Conservation (phyloP, 2,113 vertebrate species). For the Forbesichthys agassizii region DNA sequence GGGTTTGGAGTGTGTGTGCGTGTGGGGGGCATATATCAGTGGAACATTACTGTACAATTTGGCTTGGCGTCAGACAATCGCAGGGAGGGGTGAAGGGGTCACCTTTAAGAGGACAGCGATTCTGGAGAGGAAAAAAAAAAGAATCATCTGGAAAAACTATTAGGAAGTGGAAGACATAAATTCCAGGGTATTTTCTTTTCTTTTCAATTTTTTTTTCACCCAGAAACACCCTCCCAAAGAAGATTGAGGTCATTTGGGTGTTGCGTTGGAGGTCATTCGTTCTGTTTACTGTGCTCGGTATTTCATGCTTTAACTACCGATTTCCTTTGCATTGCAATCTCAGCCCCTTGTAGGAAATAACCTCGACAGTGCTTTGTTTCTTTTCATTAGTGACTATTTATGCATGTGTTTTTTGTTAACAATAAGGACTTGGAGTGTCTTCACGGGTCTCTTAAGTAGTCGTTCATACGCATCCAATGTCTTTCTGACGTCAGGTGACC, state of each 20-base stretch:
- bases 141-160: constrained; percentile 82
- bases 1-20: background rate
- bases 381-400: constrained; percentile 76
- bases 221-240: constrained; percentile 77
- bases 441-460: constrained; percentile 23
- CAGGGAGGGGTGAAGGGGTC: constrained; percentile 72
- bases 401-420: constrained; percentile 64
- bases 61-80: constrained; percentile 76
- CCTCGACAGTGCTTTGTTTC: constrained; percentile 67
- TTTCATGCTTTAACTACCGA: constrained; percentile 82
- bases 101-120: constrained; percentile 70
- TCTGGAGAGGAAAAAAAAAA: constrained; percentile 53
- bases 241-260: constrained; percentile 84
- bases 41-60: constrained; percentile 67
- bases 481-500: constrained; percentile 35
- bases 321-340: constrained; percentile 80
- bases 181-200: constrained; percentile 71
- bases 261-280: constrained; percentile 76
- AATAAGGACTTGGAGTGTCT: constrained; percentile 34
- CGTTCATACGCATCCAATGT: constrained; percentile 39
- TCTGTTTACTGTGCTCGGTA: constrained; percentile 79
- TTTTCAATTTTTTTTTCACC: constrained; percentile 41
- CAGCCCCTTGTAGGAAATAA: constrained; percentile 80
- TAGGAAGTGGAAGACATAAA: constrained; percentile 85
- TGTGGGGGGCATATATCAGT: constrained; percentile 50